Conservation (phyloP, 2,888 invertebrate species). For the Cataglyphis cursor region DNA sequence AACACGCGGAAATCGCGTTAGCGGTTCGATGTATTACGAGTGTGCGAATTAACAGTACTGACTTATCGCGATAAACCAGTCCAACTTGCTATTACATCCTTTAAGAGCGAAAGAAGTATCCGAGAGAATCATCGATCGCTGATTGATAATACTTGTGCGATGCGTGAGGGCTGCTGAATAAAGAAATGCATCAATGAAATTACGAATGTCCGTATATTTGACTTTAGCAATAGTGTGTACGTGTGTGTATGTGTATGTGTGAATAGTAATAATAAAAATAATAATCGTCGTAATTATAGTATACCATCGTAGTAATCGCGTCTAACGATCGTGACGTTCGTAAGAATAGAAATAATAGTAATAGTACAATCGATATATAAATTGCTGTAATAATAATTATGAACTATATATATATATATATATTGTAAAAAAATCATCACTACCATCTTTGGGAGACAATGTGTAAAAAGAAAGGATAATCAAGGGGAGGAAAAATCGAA, state of each 20-base stretch:
- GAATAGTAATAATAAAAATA: conserved; percentile 78
- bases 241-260: conserved; percentile 48
- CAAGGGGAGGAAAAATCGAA: conserved; percentile 38
- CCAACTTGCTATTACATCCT: conserved; percentile 10
- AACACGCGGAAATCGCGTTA: conserved; percentile 21
- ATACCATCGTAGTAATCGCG: conserved; percentile 68
- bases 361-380: conserved; percentile 70
- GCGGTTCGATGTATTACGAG: conserved; percentile 19
- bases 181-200: conserved; percentile 56
- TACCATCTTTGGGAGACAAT: conserved; percentile 83
- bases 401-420: background rate
- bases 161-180: background rate
- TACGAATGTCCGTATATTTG: conserved; percentile 83
- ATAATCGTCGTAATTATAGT: conserved; percentile 79
- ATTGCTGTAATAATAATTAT: conserved; percentile 70
- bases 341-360: conserved; percentile 71
- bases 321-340: conserved; percentile 71
- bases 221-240: conserved; percentile 77
- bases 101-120: conserved; percentile 19
- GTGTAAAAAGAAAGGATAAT: conserved; percentile 67
- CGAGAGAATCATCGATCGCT: conserved; percentile 13
- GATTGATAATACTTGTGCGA: background rate
- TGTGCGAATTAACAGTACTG: conserved; percentile 13
- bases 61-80: background rate
- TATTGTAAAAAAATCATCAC: conserved; percentile 75